Percentiles rank a stretch among this genome's conserved stretches.
Conservation (phyloP, 2,797 vertebrate genomes). For the Gadopsis bispinosus region DNA sequence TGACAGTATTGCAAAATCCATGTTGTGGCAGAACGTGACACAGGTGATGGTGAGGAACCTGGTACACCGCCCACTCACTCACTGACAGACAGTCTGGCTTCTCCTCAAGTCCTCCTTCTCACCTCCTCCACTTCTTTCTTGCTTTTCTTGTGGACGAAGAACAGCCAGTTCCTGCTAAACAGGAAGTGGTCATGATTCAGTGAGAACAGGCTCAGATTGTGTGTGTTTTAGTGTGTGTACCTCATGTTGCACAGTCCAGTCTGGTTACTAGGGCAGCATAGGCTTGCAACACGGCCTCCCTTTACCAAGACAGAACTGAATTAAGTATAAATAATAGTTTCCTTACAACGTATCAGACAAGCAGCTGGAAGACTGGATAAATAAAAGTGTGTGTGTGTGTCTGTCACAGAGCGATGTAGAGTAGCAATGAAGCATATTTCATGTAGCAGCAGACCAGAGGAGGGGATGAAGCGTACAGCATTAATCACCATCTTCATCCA, state of each 20-base stretch:
- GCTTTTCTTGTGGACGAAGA: slow-evolving; percentile 48
- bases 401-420: slow-evolving; percentile 41
- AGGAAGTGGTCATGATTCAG: slow-evolving; percentile 65
- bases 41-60: no score
- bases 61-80: not conserved
- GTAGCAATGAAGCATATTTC: slow-evolving; percentile 57
- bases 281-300: not conserved
- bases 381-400: slow-evolving; percentile 37
- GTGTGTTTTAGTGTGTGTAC: slow-evolving; percentile 30
- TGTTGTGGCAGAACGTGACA: no score
- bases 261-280: slow-evolving; percentile 1
- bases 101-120: slow-evolving; percentile 49
- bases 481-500: slow-evolving; percentile 74
- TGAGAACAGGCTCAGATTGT: slow-evolving; percentile 35
- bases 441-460: slow-evolving; percentile 56
- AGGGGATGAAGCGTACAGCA: slow-evolving; percentile 56
- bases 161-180: slow-evolving; percentile 62
- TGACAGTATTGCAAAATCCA: no score
- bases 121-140: slow-evolving; percentile 57
- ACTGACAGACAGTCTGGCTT: slow-evolving; percentile 35
- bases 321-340: slow-evolving; percentile 33
- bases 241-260: slow-evolving; percentile 16
- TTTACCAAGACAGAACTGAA: slow-evolving; percentile 16
- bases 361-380: slow-evolving; percentile 45
- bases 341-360: slow-evolving; percentile 13